phyloP scores from a whole-genome alignment of 2,113 vertebrate species.

The Nothoprocta perdicaria region DNA sequence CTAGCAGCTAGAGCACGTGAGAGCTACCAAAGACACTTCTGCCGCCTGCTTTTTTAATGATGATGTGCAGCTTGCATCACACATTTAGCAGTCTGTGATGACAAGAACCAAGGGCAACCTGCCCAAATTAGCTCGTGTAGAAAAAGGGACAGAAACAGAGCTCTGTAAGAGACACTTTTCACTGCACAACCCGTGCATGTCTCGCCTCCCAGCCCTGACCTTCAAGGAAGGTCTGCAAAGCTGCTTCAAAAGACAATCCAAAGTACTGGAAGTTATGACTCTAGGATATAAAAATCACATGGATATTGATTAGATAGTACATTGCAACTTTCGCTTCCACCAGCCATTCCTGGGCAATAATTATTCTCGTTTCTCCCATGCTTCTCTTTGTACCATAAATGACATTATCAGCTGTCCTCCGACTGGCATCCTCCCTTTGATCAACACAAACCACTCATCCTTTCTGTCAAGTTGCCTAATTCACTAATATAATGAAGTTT shows the following conservation, averaged over 20 bases:
- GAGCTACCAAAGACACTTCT: neutral
- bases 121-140: neutral
- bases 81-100: neutral
- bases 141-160: neutral
- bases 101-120: neutral
- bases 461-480: constrained; percentile 30
- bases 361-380: neutral
- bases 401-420: constrained; percentile 41
- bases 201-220: neutral
- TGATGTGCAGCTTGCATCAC: neutral
- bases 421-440: constrained; percentile 16
- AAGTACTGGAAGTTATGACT: neutral
- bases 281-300: neutral
- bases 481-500: constrained; percentile 47
- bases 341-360: constrained; percentile 1
- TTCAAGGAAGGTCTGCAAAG: neutral
- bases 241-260: neutral
- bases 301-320: neutral
- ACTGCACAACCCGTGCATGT: neutral
- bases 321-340: neutral
- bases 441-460: constrained; percentile 35
- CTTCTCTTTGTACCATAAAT: constrained; percentile 37
- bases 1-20: neutral
- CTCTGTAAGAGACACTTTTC: neutral
- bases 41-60: neutral